Evolutionary conservation across 1,140 invertebrate genomes (phyloP), one percentile per base, ranked within the genome.

Genomic region (Amphibalanus amphitrite): DNA sequence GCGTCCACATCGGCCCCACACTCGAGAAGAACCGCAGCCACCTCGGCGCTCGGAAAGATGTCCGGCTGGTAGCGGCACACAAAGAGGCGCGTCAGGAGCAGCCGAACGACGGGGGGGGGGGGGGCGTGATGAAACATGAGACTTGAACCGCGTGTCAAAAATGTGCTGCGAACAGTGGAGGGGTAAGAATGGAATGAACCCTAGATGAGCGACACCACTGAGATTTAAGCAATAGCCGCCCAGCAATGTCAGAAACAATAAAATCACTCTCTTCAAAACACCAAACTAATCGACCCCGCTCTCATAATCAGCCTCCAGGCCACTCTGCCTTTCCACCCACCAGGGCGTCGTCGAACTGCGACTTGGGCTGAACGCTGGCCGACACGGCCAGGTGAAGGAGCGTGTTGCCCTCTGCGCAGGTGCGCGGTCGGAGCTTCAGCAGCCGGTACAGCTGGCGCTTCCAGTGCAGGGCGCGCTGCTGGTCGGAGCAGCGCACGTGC

Each of bases 1-100:
- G 85, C 85, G 80, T 90, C 88, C 0, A 90, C 86, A 77, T 85
- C 81, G 38, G 90, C 88, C 64, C 90, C 90, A 80, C 88, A 89
- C 71, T 87, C 83, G 68, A 93, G 79, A 69, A 94, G 81, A 74
- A 90, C 81, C 74, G 84, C 83, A 68, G 87, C 86, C 26, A 90
- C 87, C 67, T 82, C 81, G 70, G 83, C 81, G 77, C 85, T 84
- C 28, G 90, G 91, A 81, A 92, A 93, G 74, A 59, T 59, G 47
- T 59, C 47, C 47, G 23, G 47, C 47, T 59, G 47, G 4, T 15
- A 4, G 33, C n/a, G 15, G 15, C 33, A 38, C 4, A 38, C 33
- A 38, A 38, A 38, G 33, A 38, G 4, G 33, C 15, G 10, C 47
- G 47, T 13, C 47, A 23, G 47, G 23, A 8, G 47, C 10, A 23